phyloP scores from a whole-genome alignment of 2,113 vertebrate species.

The Chauna torquata region DNA sequence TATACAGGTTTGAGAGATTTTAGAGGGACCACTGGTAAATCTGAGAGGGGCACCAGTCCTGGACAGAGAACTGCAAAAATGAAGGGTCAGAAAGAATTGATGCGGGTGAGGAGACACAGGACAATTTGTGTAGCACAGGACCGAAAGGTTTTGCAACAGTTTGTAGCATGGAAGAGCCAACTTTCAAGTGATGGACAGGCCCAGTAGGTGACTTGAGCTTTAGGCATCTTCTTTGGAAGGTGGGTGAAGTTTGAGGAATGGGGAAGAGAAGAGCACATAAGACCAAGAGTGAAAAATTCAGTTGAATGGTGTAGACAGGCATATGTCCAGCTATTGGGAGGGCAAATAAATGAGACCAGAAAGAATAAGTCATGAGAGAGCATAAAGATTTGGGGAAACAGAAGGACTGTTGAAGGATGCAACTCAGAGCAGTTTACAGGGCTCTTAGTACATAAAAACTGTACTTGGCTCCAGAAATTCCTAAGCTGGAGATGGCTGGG shows the following conservation, averaged over 20 bases:
- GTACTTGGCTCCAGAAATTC: slow-evolving; percentile 33
- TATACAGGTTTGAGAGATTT: not conserved
- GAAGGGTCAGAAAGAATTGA: not conserved
- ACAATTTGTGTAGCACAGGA: not conserved
- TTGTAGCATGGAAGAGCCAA: not conserved
- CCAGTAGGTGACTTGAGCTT: not conserved
- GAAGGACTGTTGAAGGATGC: not conserved
- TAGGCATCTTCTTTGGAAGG: not conserved
- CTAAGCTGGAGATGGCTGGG: slow-evolving; percentile 4
- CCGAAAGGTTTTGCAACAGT: not conserved
- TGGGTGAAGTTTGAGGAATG: not conserved
- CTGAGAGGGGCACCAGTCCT: not conserved
- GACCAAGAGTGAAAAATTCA: not conserved
- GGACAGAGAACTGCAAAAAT: not conserved
- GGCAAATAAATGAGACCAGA: not conserved
- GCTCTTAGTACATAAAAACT: slow-evolving; percentile 3
- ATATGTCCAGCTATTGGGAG: not conserved
- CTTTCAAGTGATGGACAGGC: not conserved
- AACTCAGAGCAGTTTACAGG: not conserved
- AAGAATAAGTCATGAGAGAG: not conserved
- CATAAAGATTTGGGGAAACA: not conserved
- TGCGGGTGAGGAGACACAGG: not conserved
- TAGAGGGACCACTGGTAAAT: not conserved
- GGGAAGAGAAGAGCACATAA: not conserved
- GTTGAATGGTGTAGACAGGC: not conserved